phyloP scores from a whole-genome alignment of 2,888 invertebrate genomes.

The Melinaea menophilus region DNA sequence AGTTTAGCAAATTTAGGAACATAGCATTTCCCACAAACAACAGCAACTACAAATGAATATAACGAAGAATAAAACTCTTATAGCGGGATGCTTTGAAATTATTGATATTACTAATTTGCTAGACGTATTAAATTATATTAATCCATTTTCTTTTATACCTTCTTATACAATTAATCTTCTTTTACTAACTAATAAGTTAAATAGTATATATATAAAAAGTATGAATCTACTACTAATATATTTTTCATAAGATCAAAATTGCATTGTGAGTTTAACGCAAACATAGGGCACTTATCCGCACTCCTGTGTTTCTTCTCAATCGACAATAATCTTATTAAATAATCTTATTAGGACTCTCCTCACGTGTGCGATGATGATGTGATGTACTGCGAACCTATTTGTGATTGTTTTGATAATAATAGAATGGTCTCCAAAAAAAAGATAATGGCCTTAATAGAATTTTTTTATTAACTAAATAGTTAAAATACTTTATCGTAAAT shows the following conservation, averaged over 20 bases:
- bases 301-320: constrained; percentile 20
- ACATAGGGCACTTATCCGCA: constrained; percentile 15
- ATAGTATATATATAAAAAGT: not conserved
- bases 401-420: constrained; percentile 23
- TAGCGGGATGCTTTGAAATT: no score
- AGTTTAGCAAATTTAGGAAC: no score
- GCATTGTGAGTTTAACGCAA: constrained; percentile 6
- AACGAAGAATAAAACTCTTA: no score
- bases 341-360: no score
- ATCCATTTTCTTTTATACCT: no score
- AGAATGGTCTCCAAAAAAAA: constrained; percentile 10
- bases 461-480: not conserved
- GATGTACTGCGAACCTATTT: constrained; percentile 20
- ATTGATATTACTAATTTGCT: no score
- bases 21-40: no score
- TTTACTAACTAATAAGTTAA: no score
- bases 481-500: no score
- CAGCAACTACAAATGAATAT: no score
- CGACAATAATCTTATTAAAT: constrained; percentile 24
- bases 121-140: no score
- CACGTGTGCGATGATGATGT: constrained; percentile 10
- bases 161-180: not conserved
- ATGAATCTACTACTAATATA: not conserved
- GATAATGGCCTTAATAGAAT: not conserved
- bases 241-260: not conserved